Conservation (phyloP, 1,140 invertebrate species). For the Lysiphlebus fabarum region DNA sequence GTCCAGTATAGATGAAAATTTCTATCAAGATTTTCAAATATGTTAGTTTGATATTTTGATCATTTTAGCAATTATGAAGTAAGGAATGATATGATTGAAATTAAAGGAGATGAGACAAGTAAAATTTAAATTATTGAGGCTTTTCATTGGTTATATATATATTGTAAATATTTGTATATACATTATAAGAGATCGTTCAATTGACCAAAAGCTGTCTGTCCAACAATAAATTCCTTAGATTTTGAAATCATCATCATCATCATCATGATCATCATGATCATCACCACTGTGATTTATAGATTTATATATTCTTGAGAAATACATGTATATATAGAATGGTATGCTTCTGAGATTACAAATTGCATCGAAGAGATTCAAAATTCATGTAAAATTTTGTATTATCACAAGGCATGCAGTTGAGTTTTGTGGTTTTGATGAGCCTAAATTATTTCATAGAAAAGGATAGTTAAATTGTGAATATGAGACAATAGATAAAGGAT, state of each 20-base stretch:
- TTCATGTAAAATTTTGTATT: slow-evolving; percentile 32
- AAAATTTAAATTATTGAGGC: slow-evolving; percentile 23
- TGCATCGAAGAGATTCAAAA: slow-evolving; percentile 32
- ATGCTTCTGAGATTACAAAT: slow-evolving; percentile 23
- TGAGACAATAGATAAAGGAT: no score
- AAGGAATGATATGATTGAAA: no score
- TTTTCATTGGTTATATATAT: no score
- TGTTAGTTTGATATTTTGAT: no score
- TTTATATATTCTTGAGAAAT: slow-evolving; percentile 15
- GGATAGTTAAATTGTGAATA: no score
- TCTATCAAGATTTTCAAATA: no score
- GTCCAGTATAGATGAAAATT: no score
- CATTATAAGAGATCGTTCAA: no score
- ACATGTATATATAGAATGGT: neutral
- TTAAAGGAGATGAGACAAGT: neutral
- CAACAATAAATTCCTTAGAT: slow-evolving; percentile 20
- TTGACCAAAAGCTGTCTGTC: neutral
- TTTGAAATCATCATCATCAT: neutral
- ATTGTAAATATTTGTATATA: no score
- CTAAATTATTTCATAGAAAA: neutral
- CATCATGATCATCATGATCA: no score
- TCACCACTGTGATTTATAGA: no score
- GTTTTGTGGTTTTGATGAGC: neutral
- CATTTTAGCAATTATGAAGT: no score
- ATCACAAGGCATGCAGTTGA: slow-evolving; percentile 31